Conservation (phyloP, 2,113 vertebrate genomes). For the Tragelaphus scriptus region DNA sequence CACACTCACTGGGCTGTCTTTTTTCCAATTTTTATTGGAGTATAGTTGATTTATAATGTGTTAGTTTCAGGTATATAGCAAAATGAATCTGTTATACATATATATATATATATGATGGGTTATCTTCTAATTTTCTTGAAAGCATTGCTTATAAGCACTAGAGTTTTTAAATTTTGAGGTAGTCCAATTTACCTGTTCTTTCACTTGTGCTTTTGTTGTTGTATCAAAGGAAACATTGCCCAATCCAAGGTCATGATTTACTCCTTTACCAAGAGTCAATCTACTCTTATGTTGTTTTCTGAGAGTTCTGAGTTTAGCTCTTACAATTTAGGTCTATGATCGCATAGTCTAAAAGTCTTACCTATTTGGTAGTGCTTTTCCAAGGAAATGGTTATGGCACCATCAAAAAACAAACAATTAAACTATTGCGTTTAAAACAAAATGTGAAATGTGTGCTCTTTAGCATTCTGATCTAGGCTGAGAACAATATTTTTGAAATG, state of each 20-base stretch:
- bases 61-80: not conserved
- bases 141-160: not conserved
- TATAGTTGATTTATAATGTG: not conserved
- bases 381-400: slow-evolving; percentile 36
- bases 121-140: slow-evolving; percentile 20
- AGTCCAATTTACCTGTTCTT: not conserved
- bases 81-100: not conserved
- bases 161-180: not conserved
- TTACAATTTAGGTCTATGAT: not conserved
- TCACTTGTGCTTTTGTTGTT: not conserved
- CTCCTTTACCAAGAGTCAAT: not conserved
- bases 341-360: slow-evolving; percentile 27
- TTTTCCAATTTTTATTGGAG: not conserved
- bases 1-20: not conserved
- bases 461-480: slow-evolving; percentile 55
- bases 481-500: slow-evolving; percentile 65
- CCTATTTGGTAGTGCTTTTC: slow-evolving; percentile 39
- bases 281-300: not conserved
- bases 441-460: slow-evolving; percentile 53
- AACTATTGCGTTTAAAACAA: slow-evolving; percentile 52
- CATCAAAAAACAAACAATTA: slow-evolving; percentile 34
- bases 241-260: not conserved
- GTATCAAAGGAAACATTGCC: not conserved
- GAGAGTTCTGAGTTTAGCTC: not conserved
- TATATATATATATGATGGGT: not conserved